Evolutionary conservation across 2,888 invertebrate genomes (phyloP), one percentile per base, ranked within the genome.

Genomic region (Caenorhabditis zanzibari): DNA sequence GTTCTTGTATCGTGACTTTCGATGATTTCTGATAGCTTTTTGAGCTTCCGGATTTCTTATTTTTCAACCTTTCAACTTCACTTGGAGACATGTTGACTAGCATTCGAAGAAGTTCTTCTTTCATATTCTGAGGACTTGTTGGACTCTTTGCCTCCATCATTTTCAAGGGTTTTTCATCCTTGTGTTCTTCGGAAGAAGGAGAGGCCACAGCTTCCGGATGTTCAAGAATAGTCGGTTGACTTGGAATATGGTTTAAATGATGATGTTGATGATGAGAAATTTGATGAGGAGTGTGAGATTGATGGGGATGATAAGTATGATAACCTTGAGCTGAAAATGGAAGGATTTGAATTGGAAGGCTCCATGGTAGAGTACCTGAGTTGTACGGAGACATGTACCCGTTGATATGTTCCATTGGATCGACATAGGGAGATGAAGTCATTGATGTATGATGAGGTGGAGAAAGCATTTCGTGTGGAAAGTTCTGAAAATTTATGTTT

Each of bases 71-170:
- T 16, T 79, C 87, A 14, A 87, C 82, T n/a, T 83, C 87, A 38
- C 74, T 69, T 7, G 87, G 86, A 10, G 86, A 83, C 87, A 87
- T 87, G 47, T 83, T 86, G 49, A 84, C 86, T 59, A 87, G 52
- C 54, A 87, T 28, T 22, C 83, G 38, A 14, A 87, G 54, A 19
- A 90, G 81, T 28, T 90, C 89, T 54, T 89, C 89, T 73, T 90
- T 90, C 22, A 87, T 89, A 26, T 56, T 81, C 7, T 49, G n/a
- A 3, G 52, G 16, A 66, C 66, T 41, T 44, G 72, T 7, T 59
- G 79, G 38, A 72, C 76, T 56, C 52, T 68, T 10, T 69, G 72
- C n/a, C 22, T 56, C 52, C 10, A 56, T 16, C 4, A 38, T 28
- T 32, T 74, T 38, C 35, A 24, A 10, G 24, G 69, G 54, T 28